These are phyloP conservation scores for Periophthalmus modestus DNA, from an alignment of 2,113 vertebrate genomes.

Conservation along the genomic window DNA sequence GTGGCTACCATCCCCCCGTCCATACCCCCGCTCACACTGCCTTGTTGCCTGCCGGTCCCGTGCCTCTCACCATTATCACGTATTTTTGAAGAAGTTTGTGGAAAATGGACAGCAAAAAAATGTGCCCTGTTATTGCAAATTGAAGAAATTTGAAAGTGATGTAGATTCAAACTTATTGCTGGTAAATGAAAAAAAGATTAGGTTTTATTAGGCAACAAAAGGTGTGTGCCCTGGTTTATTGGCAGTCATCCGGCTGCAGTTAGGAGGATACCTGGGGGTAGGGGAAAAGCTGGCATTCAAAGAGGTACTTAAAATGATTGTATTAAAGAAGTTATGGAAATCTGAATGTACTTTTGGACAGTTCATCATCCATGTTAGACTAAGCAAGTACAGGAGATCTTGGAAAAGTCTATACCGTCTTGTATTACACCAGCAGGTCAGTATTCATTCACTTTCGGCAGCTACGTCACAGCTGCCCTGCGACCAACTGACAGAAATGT, in stretches of 20 bases:
- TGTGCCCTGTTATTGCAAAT: not conserved
- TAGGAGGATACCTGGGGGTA: constrained; percentile 40
- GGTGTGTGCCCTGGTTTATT: constrained; percentile 37
- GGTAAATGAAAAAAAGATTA: not conserved
- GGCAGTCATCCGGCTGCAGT: constrained; percentile 34
- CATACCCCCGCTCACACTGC: constrained; percentile 17
- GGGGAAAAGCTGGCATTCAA: constrained; percentile 42
- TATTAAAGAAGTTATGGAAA: constrained; percentile 36
- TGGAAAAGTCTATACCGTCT: no score
- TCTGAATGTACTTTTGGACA: constrained; percentile 34
- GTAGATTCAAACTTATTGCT: not conserved
- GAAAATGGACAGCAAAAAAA: not conserved
- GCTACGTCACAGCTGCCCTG: not conserved
- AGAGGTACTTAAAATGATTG: constrained; percentile 51
- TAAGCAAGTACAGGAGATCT: not conserved
- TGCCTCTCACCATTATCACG: constrained; percentile 34
- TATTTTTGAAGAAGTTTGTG: constrained; percentile 29
- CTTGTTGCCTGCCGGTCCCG: constrained; percentile 20
- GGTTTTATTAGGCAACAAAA: constrained; percentile 2
- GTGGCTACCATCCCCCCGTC: constrained; percentile 44
- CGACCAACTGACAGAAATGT: not conserved
- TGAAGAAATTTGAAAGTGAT: not conserved
- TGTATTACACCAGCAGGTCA: no score
- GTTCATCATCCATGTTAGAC: constrained; percentile 8
- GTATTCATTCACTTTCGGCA: not conserved